A percentile compares a stretch with the other conserved stretches of the same genome.
Conservation (phyloP, 2,113 vertebrate genomes). For the Patagioenas fasciata region DNA sequence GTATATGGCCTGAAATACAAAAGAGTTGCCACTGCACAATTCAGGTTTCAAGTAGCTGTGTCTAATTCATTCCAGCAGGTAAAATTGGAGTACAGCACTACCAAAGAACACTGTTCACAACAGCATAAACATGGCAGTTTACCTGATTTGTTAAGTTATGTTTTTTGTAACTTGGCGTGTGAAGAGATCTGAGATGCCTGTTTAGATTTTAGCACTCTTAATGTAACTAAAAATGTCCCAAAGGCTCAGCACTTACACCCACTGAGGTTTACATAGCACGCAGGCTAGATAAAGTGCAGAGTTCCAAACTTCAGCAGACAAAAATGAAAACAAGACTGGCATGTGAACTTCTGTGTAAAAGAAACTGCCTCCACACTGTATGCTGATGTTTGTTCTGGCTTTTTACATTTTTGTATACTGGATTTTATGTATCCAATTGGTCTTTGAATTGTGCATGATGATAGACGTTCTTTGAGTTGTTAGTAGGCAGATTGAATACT, state of each 20-base stretch:
- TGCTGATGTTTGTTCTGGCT: conserved; percentile 10
- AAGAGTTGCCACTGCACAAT: background rate
- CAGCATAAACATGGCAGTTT: background rate
- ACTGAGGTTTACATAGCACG: background rate
- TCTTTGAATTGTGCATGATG: background rate
- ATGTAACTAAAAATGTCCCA: conserved; percentile 4
- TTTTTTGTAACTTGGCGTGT: background rate
- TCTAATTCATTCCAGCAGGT: background rate
- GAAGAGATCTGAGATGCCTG: background rate
- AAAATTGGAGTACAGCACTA: background rate
- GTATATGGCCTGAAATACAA: background rate
- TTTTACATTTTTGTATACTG: background rate
- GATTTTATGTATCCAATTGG: background rate
- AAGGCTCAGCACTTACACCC: background rate
- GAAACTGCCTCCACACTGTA: background rate
- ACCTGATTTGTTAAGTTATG: background rate
- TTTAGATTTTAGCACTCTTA: conserved; percentile 6
- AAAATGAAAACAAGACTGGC: background rate
- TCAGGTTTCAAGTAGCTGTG: background rate
- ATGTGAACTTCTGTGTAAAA: background rate
- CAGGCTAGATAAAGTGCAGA: background rate
- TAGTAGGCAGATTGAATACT: background rate
- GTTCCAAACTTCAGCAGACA: background rate
- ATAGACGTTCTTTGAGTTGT: background rate
- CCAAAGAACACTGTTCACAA: background rate